A percentile compares a stretch with the other conserved stretches of the same genome.
phyloP scores from a whole-genome alignment of 1,140 invertebrate genomes.

The Drosophila kepulauana region DNA sequence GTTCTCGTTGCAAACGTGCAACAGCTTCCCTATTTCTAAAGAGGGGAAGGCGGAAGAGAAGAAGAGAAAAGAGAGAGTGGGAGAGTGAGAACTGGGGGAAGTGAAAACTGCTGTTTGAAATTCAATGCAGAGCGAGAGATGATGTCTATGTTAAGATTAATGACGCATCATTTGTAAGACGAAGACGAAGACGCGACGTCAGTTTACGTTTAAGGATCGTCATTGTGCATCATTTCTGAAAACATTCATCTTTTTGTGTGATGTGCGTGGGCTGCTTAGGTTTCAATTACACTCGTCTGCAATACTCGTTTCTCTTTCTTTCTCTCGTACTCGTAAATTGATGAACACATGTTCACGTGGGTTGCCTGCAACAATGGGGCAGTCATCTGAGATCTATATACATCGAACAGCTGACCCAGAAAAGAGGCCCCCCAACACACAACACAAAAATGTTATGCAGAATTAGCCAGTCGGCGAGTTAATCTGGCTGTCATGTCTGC shows the following conservation, averaged over 20 bases:
- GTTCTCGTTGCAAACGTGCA: constrained; percentile 56
- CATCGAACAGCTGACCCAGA: constrained; percentile 56
- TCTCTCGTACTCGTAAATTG: constrained; percentile 50
- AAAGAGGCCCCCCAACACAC: constrained; percentile 10
- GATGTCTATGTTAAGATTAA: constrained; percentile 61
- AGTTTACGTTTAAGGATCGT: constrained; percentile 74
- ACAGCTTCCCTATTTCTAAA: constrained; percentile 67
- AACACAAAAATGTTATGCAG: constrained; percentile 35
- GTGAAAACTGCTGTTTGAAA: constrained; percentile 24
- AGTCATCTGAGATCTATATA: constrained; percentile 2
- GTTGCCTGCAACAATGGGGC: constrained; percentile 29
- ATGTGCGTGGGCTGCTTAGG: constrained; percentile 61
- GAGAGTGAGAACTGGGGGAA: constrained; percentile 1
- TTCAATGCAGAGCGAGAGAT: background rate
- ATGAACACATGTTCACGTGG: constrained; percentile 64
- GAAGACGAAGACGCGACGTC: constrained; percentile 25
- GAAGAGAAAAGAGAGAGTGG: constrained; percentile 1
- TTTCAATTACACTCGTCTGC: constrained; percentile 61
- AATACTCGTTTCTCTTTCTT: constrained; percentile 48
- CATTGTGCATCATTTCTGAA: constrained; percentile 51
- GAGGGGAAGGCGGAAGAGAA: no score
- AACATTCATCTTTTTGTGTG: constrained; percentile 49
- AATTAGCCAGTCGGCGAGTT: constrained; percentile 37
- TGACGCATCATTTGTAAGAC: constrained; percentile 59
- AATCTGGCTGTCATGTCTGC: constrained; percentile 66